Percentiles rank a stretch among this genome's conserved stretches.
Evolutionary conservation across 2,113 vertebrate genomes (phyloP).

Genomic region (Nothobranchius furzeri): DNA sequence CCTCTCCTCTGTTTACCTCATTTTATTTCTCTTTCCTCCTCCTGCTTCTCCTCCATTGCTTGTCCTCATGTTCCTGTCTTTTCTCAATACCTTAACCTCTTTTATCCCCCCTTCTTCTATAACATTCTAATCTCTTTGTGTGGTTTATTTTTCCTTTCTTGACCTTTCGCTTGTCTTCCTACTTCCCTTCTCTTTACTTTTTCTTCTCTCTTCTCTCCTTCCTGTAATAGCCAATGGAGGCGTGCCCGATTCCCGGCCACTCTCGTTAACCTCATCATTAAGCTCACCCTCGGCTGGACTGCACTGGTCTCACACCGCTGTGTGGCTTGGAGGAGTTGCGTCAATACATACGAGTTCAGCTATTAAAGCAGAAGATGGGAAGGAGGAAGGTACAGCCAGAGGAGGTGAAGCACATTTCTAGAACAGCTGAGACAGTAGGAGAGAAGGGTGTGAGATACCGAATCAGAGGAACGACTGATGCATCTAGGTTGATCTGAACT

Average conservation of each 20-base stretch:
- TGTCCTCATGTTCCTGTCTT: not conserved
- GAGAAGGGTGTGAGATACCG: slow-evolving; percentile 21
- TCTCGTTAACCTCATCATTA: slow-evolving; percentile 74
- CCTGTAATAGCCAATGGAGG: slow-evolving; percentile 45
- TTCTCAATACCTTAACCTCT: not conserved
- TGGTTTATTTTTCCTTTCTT: not conserved
- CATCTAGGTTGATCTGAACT: slow-evolving; percentile 62
- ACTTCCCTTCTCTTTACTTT: slow-evolving; percentile 1
- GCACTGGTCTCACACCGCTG: slow-evolving; percentile 42
- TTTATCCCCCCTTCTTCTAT: not conserved
- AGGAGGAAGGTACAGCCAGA: slow-evolving; percentile 21
- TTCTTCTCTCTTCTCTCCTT: slow-evolving; percentile 15
- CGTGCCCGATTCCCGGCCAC: slow-evolving; percentile 62
- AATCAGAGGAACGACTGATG: slow-evolving; percentile 53
- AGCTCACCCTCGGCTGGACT: slow-evolving; percentile 56
- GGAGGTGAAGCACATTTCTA: slow-evolving; percentile 49
- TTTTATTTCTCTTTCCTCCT: not conserved
- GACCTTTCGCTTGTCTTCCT: not conserved
- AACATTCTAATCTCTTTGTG: not conserved
- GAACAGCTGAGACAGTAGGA: slow-evolving; percentile 40
- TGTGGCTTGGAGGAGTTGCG: slow-evolving; percentile 55
- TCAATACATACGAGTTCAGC: slow-evolving; percentile 63
- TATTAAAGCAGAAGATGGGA: slow-evolving; percentile 48
- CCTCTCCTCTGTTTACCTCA: not conserved
- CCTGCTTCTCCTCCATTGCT: not conserved